Evolutionary conservation across 2,797 vertebrate genomes (phyloP).

Genomic region (Poeciliopsis gracilis): DNA sequence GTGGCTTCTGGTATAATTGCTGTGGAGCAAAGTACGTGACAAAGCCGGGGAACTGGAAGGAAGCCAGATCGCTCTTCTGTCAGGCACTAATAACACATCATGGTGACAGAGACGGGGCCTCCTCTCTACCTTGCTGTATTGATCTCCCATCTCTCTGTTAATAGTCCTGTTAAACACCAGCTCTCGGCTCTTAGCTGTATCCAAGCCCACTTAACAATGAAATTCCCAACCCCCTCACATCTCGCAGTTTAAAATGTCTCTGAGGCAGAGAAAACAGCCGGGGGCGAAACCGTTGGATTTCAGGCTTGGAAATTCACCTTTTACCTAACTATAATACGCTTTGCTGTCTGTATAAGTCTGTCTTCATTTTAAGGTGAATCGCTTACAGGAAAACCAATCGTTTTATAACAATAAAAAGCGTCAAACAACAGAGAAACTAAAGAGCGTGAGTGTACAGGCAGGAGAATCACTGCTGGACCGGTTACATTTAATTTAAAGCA

Average conservation of each 20-base stretch:
- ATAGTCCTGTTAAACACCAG: conserved; percentile 88
- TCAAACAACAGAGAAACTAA: too few species aligned
- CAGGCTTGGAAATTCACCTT: neutral
- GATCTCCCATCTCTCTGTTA: conserved; percentile 87
- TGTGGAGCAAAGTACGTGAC: conserved; percentile 71
- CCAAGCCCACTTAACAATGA: conserved; percentile 88
- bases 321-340: neutral
- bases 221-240: conserved; percentile 75
- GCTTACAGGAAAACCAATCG: neutral
- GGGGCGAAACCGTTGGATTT: conserved; percentile 26
- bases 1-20: conserved; percentile 75
- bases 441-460: neutral
- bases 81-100: conserved; percentile 85
- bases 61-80: conserved; percentile 76
- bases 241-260: conserved; percentile 59
- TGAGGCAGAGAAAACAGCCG: conserved; percentile 46
- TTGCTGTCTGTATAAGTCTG: neutral
- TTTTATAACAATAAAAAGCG: neutral
- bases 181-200: conserved; percentile 88
- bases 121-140: conserved; percentile 84
- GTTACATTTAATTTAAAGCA: neutral
- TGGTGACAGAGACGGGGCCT: conserved; percentile 81
- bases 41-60: conserved; percentile 70
- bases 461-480: neutral
- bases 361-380: neutral